These are phyloP conservation scores for Stenoptilia bipunctidactyla DNA, from an alignment of 2,888 invertebrate species.

Conservation along the genomic window DNA sequence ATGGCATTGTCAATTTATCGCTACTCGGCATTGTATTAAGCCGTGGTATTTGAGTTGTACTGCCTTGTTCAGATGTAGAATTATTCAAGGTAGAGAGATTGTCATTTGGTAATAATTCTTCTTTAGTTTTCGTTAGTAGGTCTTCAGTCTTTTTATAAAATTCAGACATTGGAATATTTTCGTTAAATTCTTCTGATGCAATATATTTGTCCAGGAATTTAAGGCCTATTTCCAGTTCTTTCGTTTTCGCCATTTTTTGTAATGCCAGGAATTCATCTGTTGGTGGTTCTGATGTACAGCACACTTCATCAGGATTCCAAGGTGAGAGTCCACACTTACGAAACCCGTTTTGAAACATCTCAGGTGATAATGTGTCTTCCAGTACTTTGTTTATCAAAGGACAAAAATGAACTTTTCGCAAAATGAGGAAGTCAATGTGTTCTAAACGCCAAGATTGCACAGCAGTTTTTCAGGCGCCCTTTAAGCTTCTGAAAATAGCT, in stretches of 20 bases:
- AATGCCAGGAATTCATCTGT: conserved; percentile 1
- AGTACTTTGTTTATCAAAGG: conserved; percentile 7
- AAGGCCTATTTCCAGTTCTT: conserved; percentile 2
- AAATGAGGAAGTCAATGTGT: conserved; percentile 7
- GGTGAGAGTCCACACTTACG: conserved; percentile 1
- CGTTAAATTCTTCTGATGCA: too few species aligned
- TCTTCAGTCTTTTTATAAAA: too few species aligned
- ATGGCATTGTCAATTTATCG: too few species aligned
- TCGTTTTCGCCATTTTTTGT: conserved; percentile 2
- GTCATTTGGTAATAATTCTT: too few species aligned
- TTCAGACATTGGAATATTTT: too few species aligned
- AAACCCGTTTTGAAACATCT: conserved; percentile 3
- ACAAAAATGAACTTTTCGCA: conserved; percentile 9
- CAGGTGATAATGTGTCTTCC: background rate
- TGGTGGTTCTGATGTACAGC: conserved; percentile 2
- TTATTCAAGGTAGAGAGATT: too few species aligned
- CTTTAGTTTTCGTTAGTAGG: too few species aligned
- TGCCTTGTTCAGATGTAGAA: too few species aligned
- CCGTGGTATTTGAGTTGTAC: too few species aligned
- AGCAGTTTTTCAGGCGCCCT: conserved; percentile 23
- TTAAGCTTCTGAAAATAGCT: conserved; percentile 29
- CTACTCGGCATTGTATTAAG: too few species aligned
- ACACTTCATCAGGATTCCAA: conserved; percentile 5
- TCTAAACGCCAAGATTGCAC: conserved; percentile 10
- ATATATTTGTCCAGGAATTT: too few species aligned